Base-by-base conservation (phyloP, 2,888 invertebrate species). In the Tenthredo scrophulariae region DNA sequence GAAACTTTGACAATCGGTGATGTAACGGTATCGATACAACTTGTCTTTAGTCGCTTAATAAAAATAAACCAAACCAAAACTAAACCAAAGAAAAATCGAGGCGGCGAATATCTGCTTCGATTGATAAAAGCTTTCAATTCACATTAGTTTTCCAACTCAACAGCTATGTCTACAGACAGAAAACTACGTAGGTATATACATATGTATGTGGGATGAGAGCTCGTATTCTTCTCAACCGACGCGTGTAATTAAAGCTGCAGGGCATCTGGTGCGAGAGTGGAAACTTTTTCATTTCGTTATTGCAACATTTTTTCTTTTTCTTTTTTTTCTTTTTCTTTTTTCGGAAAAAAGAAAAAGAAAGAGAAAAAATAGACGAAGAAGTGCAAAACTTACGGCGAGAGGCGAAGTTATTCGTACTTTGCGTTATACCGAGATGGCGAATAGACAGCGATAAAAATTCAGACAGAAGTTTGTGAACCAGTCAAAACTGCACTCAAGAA, bases 221-320 rank as follows among this genome's bases (percentile, higher is more conserved):
- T 77, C 54, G 77, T 77, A 77, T 77, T 77, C 77, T 77, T 77
- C 77, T 50, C 50, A 77, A 77, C 18, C 77, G 54, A 77, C 77
- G 77, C 50, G 77, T 77, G 77, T 77, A 77, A 77, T 77, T 77
- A 77, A 77, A 77, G 77, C 77, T 77, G 43, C 72, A 74, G 46
- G 77, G 77, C 77, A 77, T 77, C 77, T 77, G 77, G 77, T 54
- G 37, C 50, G 54, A 77, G 29, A 77, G 54, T 77, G 54, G 54
- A 77, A 77, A 77, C 77, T 77, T 54, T 77, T 77, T 77, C 77
- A 77, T 77, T 77, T n/a, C 77, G 77, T 77, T 77, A 50, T 46
- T 54, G 50, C 29, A 9, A 50, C 18, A 54, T 29, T 54, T 50
- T 33, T 50, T 3, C 54, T 6, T 75, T 29, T 62, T 9, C 29